Evolutionary conservation across 2,888 invertebrate species (phyloP), one percentile per base, ranked within the genome.

Genomic region (Rotaria macrura): DNA sequence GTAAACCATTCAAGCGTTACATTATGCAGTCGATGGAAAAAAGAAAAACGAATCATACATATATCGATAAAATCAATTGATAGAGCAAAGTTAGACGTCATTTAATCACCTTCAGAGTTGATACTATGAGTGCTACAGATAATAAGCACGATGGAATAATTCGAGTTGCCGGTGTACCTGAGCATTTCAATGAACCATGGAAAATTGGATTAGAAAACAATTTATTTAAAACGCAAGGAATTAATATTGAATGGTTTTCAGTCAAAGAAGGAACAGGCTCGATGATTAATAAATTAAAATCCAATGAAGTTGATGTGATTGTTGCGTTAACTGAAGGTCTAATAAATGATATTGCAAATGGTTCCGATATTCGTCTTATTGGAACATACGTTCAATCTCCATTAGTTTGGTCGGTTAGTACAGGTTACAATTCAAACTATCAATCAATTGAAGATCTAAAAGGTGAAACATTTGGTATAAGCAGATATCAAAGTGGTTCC

Each of bases 271-370:
- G 65, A 5, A 65, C 65, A 4, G 65, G 65, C 38, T 17, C 65
- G 14, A 65, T 65, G 65, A 65, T 65, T 17, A 65, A 65, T 65
- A 65, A 65, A 65, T 65, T 65, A 65, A 65, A 65, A 29, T 38
- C 65, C 1, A 65, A 65, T 34, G 65, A 65, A 65, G 65, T 65
- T 65, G 65, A 65, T 65, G 6, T 65, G 6, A 65, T 65, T 20
- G 34, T 65, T 65, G 65, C 65, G 38, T 65, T 65, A 65, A 65
- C 65, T 65, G 65, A 65, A 65, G 65, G 65, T 65, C 20, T 65
- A 65, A 65, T 65, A 5, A 65, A 29, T 65, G 65, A 65, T 34
- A 65, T 65, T 14, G 29, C 29, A 34, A 34, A 65, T 34, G 65
- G 34, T 29, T 65, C 65, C 4, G 65, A 65, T 65, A 65, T 65